phyloP scores from a whole-genome alignment of 2,888 invertebrate species.

The Abrostola tripartita region DNA sequence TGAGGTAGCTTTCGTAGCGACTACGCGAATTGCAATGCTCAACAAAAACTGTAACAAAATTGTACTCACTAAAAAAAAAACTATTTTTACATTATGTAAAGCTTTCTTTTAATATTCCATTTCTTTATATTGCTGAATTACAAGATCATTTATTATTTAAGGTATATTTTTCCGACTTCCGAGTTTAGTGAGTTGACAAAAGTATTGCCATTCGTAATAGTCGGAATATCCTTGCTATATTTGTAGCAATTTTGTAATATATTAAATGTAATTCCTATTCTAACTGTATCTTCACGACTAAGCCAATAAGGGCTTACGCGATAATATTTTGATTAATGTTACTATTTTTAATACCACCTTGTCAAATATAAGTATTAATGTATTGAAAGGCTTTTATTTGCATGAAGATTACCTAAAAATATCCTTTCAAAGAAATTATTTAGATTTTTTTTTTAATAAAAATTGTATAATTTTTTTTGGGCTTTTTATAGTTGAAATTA shows the following conservation, averaged over 20 bases:
- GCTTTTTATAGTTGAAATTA: not conserved
- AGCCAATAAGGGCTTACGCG: constrained; percentile 4
- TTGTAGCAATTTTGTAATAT: constrained; percentile 35
- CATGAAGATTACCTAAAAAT: constrained; percentile 17
- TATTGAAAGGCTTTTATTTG: constrained; percentile 42
- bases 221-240: not conserved
- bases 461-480: constrained; percentile 22
- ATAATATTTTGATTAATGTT: constrained; percentile 21
- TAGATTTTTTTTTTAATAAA: not conserved
- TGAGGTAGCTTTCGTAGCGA: no score
- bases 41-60: no score
- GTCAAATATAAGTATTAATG: constrained; percentile 49
- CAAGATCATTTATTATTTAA: no score
- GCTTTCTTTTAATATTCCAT: no score
- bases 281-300: constrained; percentile 12
- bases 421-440: constrained; percentile 13
- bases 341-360: constrained; percentile 41
- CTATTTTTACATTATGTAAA: no score
- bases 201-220: not conserved
- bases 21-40: no score
- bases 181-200: not conserved
- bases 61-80: no score
- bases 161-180: not conserved
- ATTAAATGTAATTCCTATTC: constrained; percentile 17
- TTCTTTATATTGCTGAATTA: no score